phyloP scores from a whole-genome alignment of 2,888 invertebrate species.

The Nemapogon koenigi region DNA sequence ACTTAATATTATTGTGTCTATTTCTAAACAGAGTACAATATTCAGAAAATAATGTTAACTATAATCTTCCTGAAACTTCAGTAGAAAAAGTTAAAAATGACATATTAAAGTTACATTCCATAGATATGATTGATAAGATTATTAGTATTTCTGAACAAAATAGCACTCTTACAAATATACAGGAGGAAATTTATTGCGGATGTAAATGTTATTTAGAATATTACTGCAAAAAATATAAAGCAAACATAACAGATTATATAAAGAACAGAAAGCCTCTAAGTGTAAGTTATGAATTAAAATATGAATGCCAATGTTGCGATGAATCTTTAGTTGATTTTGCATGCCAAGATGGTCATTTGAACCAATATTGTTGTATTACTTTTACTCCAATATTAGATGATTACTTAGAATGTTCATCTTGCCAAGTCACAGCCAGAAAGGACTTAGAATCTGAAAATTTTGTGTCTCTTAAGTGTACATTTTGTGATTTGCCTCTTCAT shows the following conservation, averaged over 20 bases:
- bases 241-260: conserved; percentile 19
- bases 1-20: conserved; percentile 28
- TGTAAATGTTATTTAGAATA: conserved; percentile 32
- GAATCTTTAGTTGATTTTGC: conserved; percentile 28
- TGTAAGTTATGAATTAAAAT: conserved; percentile 15
- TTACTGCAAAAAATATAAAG: conserved; percentile 31
- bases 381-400: conserved; percentile 37
- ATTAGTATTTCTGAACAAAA: conserved; percentile 20
- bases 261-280: too few relatives aligned
- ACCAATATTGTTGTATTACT: conserved; percentile 40
- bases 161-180: conserved; percentile 20
- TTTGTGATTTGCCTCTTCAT: conserved; percentile 31
- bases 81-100: conserved; percentile 32
- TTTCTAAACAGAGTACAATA: conserved; percentile 25
- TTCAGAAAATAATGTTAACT: conserved; percentile 20
- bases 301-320: conserved; percentile 43
- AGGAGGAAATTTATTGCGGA: conserved; percentile 27
- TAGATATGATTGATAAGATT: conserved; percentile 22
- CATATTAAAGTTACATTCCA: conserved; percentile 32
- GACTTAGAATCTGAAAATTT: conserved; percentile 27
- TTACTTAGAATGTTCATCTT: conserved; percentile 37
- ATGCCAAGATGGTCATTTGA: conserved; percentile 36
- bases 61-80: conserved; percentile 30
- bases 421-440: conserved; percentile 28
- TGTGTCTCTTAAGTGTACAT: conserved; percentile 37